These are phyloP conservation scores for Pelosia muscerda DNA, from an alignment of 2,888 invertebrate species.

Conservation along the genomic window DNA sequence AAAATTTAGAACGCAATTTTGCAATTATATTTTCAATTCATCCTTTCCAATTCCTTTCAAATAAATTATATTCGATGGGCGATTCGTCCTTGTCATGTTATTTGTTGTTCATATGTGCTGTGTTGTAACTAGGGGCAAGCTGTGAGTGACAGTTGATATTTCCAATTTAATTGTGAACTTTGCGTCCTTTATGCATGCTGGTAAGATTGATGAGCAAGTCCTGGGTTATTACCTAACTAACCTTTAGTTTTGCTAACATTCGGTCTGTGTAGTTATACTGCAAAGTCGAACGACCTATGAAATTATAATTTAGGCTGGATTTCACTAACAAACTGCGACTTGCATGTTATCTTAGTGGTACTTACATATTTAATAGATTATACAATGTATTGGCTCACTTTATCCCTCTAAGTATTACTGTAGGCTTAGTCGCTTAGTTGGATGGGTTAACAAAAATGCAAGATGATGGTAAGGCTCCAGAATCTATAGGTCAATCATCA, in stretches of 20 bases:
- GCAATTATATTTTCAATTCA: not conserved
- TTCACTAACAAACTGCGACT: too few species aligned
- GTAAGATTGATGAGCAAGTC: conserved; percentile 19
- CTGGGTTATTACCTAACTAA: not conserved
- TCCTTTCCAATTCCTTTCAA: not conserved
- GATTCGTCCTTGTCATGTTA: conserved; percentile 16
- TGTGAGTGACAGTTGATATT: conserved; percentile 30
- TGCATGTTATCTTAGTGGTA: too few species aligned
- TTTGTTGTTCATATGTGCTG: conserved; percentile 19
- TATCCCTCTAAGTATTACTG: too few species aligned
- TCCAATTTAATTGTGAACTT: conserved; percentile 26
- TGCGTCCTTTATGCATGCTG: conserved; percentile 24
- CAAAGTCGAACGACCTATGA: not conserved
- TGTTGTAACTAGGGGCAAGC: conserved; percentile 29
- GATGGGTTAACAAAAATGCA: too few species aligned
- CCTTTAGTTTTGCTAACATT: not conserved
- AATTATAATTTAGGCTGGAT: not conserved
- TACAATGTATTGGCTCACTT: too few species aligned
- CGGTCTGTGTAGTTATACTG: not conserved
- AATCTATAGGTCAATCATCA: too few species aligned
- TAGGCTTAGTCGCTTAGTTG: too few species aligned
- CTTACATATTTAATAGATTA: too few species aligned
- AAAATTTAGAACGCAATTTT: not conserved
- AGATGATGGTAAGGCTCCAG: too few species aligned
- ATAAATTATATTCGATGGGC: conserved; percentile 28